Evolutionary conservation across 2,888 invertebrate genomes (phyloP), one percentile per base, ranked within the genome.

Genomic region (Taenaris catops): DNA sequence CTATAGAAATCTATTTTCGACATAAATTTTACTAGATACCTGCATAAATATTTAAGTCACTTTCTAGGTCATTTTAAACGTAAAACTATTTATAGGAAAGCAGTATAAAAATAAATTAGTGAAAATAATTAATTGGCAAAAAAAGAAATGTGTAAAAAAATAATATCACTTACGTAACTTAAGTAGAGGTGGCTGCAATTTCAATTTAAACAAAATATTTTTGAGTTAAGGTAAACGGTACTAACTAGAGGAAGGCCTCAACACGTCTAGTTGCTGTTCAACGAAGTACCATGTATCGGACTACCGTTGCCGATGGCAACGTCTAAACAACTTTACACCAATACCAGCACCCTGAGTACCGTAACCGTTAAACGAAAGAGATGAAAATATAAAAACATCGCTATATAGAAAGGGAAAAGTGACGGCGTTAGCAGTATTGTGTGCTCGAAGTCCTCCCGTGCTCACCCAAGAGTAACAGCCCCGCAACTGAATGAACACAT

Each of bases 251-350:
- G 70, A 74, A 69, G 72, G 55, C 56, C 53, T 44, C 42, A 58
- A 53, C 61, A 66, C 72, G 75, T 63, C 63, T 63, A 66, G 52
- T 63, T 48, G 55, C 63, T 62, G 57, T 55, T 58, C 54, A 62
- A 63, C 63, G 62, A 63, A 57, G 62, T 63, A 63, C 56, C 64
- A 60, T 74, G 75, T 81, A 70, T 79, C 59, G 65, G 63, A 64
- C 73, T 68, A 61, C 67, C 67, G 84, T 86, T 83, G 83, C 81
- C 65, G 53, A 49, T 70, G 75, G 71, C 84, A 75, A 84, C 84
- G 72, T 62, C 63, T 64, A 71, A 84, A 83, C 84, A 83, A 76
- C 78, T 69, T 63, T 58, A 55, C 63, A 69, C 66, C 59, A 69
- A 63, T 71, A 72, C 59, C 57, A 67, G 59, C 59, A 70, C 72